Base-by-base conservation (phyloP, 2,888 invertebrate genomes). In the Leptopilina drosophilae region DNA sequence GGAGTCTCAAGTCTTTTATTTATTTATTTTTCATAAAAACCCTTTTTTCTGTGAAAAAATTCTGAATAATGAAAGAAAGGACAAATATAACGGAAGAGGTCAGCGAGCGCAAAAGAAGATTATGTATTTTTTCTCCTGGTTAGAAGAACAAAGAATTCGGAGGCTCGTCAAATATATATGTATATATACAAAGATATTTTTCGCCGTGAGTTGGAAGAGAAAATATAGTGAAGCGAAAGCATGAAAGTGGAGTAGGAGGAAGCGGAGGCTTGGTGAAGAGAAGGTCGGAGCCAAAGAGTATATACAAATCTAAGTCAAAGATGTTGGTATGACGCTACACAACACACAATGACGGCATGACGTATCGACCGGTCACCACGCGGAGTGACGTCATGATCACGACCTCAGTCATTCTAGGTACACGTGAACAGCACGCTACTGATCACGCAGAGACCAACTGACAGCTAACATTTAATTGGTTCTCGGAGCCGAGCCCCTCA, bases 401-500 rank as follows among this genome's bases (percentile, higher is more conserved):
- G 95, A 93, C 93, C 92, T 92, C 92, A 92, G 94, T 94, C 96
- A 96, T 94, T 93, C 95, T 92, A 92, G 92, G 95, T 94, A 94
- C 97, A 97, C 96, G 97, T 97, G 97, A 96, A 96, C 94, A 95
- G 91, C 95, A 94, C 94, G 94, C 95, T 93, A 92, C 89, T 92
- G 93, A 94, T 94, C 97, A 97, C 95, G 96, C 95, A 94, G 93
- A 92, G 92, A 92, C 93, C 94, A 96, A 94, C 94, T 97, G 97
- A 95, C 94, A 93, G 90, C 90, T 84, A 77, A 82, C 77, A 88
- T 85, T 88, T 89, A 90, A 96, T 96, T 95, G 95, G 96, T 88
- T 90, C 89, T 85, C 86, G 83, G 91, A 90, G 95, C 93, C 96
- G 95, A 95, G 95, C 96, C 96, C 95, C 94, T 95, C 91, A 87